Evolutionary conservation across 2,888 invertebrate genomes (phyloP).

Genomic region (Synanthedon formicaeformis): DNA sequence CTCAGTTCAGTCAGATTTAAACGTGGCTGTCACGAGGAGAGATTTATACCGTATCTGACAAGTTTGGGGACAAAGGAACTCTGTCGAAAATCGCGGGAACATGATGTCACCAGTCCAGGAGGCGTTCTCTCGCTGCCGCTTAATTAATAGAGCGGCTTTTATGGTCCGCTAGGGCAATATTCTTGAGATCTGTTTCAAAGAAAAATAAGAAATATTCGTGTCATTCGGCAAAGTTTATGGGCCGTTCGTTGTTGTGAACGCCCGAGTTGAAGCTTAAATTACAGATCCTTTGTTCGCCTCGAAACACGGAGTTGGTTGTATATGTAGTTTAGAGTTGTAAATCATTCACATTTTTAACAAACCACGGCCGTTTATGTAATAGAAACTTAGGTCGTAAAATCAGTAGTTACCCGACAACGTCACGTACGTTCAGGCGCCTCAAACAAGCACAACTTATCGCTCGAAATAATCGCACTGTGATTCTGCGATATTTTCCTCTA

Average conservation of each 20-base stretch:
- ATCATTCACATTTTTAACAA: neutral
- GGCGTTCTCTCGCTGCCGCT: slow-evolving; percentile 17
- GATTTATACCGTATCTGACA: slow-evolving; percentile 61
- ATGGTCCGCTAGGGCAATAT: slow-evolving; percentile 35
- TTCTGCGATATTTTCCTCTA: too few relatives aligned
- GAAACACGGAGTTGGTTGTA: slow-evolving; percentile 9
- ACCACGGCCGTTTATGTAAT: neutral
- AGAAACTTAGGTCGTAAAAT: slow-evolving; percentile 9
- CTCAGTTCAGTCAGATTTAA: slow-evolving; percentile 40
- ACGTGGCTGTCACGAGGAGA: slow-evolving; percentile 46
- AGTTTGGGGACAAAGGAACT: slow-evolving; percentile 51
- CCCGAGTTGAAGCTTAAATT: slow-evolving; percentile 18
- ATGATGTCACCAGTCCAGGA: slow-evolving; percentile 52
- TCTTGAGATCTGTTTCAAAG: slow-evolving; percentile 39
- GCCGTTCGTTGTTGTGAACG: slow-evolving; percentile 38
- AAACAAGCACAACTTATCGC: too few relatives aligned
- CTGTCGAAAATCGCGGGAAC: slow-evolving; percentile 45
- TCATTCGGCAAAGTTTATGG: slow-evolving; percentile 40
- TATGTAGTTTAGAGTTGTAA: slow-evolving; percentile 1
- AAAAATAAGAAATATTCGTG: slow-evolving; percentile 50
- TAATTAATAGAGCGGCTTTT: slow-evolving; percentile 57
- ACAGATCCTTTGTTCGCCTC: slow-evolving; percentile 42
- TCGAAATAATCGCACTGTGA: too few relatives aligned
- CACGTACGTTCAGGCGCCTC: too few relatives aligned
- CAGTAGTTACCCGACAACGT: slow-evolving; percentile 9